Conservation (phyloP, 2,113 vertebrate species). For the Ictalurus furcatus region DNA sequence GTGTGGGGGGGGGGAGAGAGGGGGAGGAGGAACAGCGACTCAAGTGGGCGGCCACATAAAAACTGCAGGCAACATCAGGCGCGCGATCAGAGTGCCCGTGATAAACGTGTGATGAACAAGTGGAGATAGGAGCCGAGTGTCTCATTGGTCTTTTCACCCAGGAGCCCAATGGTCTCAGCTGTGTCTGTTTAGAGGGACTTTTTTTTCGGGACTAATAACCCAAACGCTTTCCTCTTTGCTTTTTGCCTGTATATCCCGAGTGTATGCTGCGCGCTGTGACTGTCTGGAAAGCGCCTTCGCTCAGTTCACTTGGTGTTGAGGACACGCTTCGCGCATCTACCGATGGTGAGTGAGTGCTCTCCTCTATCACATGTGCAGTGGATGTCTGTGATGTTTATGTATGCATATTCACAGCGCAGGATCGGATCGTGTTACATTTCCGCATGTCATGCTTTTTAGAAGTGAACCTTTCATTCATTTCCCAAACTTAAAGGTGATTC, state of each 20-base stretch:
- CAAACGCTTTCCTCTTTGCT: constrained; percentile 48
- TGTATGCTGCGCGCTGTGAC: constrained; percentile 47
- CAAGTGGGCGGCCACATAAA: constrained; percentile 78
- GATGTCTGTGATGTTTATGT: neutral
- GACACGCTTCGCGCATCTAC: constrained; percentile 69
- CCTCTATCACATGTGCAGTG: neutral
- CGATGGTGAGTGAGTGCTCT: constrained; percentile 74
- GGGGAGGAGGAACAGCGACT: constrained; percentile 64
- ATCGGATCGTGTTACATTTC: neutral
- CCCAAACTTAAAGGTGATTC: neutral
- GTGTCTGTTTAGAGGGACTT: constrained; percentile 52
- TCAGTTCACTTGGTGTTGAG: constrained; percentile 58
- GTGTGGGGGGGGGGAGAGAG: constrained; percentile 55
- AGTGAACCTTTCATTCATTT: neutral
- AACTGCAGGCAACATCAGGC: constrained; percentile 70
- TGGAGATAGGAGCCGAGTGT: constrained; percentile 58
- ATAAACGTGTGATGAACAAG: constrained; percentile 49
- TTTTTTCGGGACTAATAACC: constrained; percentile 67
- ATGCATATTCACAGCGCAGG: neutral
- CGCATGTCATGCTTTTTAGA: neutral
- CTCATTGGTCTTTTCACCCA: constrained; percentile 29
- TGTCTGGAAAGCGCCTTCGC: constrained; percentile 46
- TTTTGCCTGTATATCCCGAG: constrained; percentile 59
- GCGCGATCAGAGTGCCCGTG: constrained; percentile 70
- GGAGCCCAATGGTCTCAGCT: constrained; percentile 24